Percentiles rank a stretch among this genome's conserved stretches.
Evolutionary conservation across 2,888 invertebrate species (phyloP).

Genomic region (Sphinx pinastri): DNA sequence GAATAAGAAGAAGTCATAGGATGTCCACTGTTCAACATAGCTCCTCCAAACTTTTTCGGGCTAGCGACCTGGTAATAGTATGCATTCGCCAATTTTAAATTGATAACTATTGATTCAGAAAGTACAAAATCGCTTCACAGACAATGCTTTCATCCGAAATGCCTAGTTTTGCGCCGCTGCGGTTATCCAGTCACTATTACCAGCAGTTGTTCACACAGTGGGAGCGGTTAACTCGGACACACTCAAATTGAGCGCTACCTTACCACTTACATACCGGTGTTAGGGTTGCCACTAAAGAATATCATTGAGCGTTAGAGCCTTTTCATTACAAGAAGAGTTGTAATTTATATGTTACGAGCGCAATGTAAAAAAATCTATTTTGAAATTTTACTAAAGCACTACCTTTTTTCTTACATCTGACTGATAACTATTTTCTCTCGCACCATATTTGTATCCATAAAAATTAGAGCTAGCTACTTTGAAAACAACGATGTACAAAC

Average conservation of each 20-base stretch:
- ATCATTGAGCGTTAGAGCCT: not conserved
- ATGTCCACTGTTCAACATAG: too few relatives aligned
- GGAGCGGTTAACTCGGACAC: conserved; percentile 40
- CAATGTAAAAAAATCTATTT: too few relatives aligned
- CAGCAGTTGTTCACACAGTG: not conserved
- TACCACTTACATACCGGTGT: conserved; percentile 6
- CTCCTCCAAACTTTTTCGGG: too few relatives aligned
- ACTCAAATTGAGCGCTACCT: conserved; percentile 40
- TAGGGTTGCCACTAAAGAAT: conserved; percentile 25
- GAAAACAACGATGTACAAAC: not conserved
- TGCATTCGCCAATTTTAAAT: not conserved
- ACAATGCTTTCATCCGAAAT: not conserved
- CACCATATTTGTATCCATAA: not conserved
- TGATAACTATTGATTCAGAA: not conserved
- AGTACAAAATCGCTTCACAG: not conserved
- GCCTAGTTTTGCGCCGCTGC: not conserved
- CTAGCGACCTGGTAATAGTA: too few relatives aligned
- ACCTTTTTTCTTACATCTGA: too few relatives aligned
- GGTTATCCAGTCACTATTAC: not conserved
- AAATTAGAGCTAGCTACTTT: not conserved
- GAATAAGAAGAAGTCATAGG: too few relatives aligned
- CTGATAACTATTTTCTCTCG: too few relatives aligned
- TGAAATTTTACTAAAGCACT: too few relatives aligned
- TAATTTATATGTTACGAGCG: too few relatives aligned
- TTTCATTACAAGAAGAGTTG: too few relatives aligned